Evolutionary conservation across 2,113 vertebrate species (phyloP).

Genomic region (Cyprinus carpio): DNA sequence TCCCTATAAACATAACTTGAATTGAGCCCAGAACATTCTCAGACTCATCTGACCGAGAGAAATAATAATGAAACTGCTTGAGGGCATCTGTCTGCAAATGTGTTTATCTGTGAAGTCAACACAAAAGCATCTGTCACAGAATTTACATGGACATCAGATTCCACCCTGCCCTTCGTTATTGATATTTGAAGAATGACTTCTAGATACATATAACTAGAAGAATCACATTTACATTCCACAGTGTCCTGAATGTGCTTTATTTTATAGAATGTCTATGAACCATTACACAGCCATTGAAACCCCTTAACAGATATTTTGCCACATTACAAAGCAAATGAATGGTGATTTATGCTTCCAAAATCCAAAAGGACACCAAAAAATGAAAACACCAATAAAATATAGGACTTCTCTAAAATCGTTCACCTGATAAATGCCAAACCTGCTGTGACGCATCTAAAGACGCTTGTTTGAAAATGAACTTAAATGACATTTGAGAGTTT

Average conservation of each 20-base stretch:
- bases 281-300: background rate
- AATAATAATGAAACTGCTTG: constrained; percentile 13
- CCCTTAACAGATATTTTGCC: background rate
- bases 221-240: background rate
- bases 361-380: background rate
- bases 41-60: background rate
- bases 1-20: constrained; percentile 35
- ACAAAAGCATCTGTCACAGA: background rate
- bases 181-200: background rate
- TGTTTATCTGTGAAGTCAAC: constrained; percentile 14
- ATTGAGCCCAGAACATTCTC: background rate
- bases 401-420: background rate
- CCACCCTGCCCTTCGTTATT: background rate
- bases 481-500: background rate
- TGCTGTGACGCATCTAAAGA: background rate
- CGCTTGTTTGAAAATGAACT: background rate
- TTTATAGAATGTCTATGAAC: background rate
- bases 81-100: constrained; percentile 20
- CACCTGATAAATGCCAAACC: background rate
- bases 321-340: background rate
- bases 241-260: background rate
- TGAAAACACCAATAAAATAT: background rate
- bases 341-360: background rate
- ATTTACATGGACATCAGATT: background rate
- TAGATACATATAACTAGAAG: too few relatives aligned